Conservation (phyloP, 2,888 invertebrate genomes). For the Campoletis raptor region DNA sequence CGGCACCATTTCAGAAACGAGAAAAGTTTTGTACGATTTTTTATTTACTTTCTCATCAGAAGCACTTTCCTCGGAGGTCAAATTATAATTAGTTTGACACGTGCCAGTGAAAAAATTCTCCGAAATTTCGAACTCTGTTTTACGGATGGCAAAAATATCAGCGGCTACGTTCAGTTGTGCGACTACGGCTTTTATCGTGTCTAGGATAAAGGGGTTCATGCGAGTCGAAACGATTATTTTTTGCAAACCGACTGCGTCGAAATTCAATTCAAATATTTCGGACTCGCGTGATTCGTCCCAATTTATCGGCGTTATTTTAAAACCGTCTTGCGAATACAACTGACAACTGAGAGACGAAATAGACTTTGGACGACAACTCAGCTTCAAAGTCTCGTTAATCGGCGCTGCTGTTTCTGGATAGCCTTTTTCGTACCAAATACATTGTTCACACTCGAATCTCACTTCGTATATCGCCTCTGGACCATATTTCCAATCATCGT, state of each 20-base stretch:
- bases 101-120: slow-evolving; percentile 62
- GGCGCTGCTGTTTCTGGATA: not conserved
- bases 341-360: slow-evolving; percentile 43
- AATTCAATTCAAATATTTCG: slow-evolving; percentile 74
- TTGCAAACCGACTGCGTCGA: slow-evolving; percentile 73
- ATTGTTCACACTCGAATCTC: slow-evolving; percentile 6
- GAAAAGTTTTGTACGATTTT: not conserved
- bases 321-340: slow-evolving; percentile 11
- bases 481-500: slow-evolving; percentile 55
- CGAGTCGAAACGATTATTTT: slow-evolving; percentile 73
- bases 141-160: slow-evolving; percentile 62
- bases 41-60: not conserved
- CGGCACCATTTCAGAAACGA: not conserved
- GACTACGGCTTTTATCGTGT: slow-evolving; percentile 72
- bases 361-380: slow-evolving; percentile 52
- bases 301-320: not conserved
- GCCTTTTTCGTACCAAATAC: not conserved
- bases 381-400: slow-evolving; percentile 1
- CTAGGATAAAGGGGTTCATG: slow-evolving; percentile 70
- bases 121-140: slow-evolving; percentile 69
- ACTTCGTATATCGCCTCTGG: slow-evolving; percentile 60
- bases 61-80: not conserved
- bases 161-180: slow-evolving; percentile 74
- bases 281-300: not conserved
- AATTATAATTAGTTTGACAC: slow-evolving; percentile 32